Evolutionary conservation across 2,113 vertebrate species (phyloP), one percentile per base, ranked within the genome.

Genomic region (Nothoprocta pentlandii): DNA sequence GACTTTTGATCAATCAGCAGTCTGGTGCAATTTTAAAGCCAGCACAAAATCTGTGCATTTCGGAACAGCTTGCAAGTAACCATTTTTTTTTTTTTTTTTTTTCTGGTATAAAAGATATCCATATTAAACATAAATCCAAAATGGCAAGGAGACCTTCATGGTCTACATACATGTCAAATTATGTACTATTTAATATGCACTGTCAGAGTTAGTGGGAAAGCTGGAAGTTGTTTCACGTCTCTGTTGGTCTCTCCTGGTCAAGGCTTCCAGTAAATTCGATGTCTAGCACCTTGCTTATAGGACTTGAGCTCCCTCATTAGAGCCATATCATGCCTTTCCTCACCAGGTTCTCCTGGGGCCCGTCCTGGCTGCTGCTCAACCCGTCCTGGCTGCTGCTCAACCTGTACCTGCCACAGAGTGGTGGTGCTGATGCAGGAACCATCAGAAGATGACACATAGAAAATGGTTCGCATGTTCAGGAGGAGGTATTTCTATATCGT

Each of bases 141-240:
- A n/a, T 16, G 26, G 4, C 25, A 85, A 80, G 36, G 9, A 66
- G 5, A 23, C 21, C 49, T 49, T 49, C 21, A 23, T 49, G 21
- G 49, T 49, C 49, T 49, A 49, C 21, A 15, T 44, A 44, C 42
- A 49, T 75, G 16, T 17, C 28, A n/a, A 86, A 56, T 5, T 30
- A 3, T 11, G 22, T n/a, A 28, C 4, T 56, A 51, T 19, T 28
- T 67, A 2, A 34, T 74, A 32, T 6, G 4, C 2, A 2, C 14
- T 74, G 34, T 13, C 8, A 3, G 12, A 14, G 4, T n/a, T 46
- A 42, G 5, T 28, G 12, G 53, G 54, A 70, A 41, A 86, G 19
- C 21, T 71, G 51, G 46, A 70, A 69, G 28, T 4, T 68, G 11
- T 16, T 86, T 63, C 16, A 13, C 41, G 12, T 67, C 92, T 94